Conservation (phyloP, 2,113 vertebrate species). For the Grammomys surdaster region DNA sequence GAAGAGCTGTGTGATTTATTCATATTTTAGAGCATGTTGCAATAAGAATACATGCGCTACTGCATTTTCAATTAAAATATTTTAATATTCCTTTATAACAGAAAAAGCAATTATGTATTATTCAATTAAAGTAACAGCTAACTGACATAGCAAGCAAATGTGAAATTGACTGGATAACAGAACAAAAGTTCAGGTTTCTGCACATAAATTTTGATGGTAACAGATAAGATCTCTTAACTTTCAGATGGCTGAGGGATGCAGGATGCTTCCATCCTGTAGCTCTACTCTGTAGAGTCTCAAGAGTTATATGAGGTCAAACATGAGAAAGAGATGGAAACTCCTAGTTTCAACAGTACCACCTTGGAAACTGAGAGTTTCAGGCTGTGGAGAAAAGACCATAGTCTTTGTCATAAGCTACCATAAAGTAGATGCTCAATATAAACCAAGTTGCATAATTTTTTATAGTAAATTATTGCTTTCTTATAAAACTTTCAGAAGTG, state of each 20-base stretch:
- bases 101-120: background rate
- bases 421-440: background rate
- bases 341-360: background rate
- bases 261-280: background rate
- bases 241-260: background rate
- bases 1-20: background rate
- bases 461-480: background rate
- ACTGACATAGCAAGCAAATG: background rate
- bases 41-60: background rate
- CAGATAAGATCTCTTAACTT: background rate
- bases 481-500: background rate
- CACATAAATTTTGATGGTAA: background rate
- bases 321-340: background rate
- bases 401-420: background rate
- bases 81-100: slow-evolving; percentile 4
- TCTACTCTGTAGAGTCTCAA: background rate
- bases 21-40: background rate
- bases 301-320: background rate
- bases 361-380: background rate
- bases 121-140: background rate
- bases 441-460: background rate
- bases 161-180: background rate
- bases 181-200: background rate
- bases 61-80: background rate
- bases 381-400: background rate